These are phyloP conservation scores for Syngnathoides biaculeatus DNA, from an alignment of 2,113 vertebrate species.

Conservation along the genomic window DNA sequence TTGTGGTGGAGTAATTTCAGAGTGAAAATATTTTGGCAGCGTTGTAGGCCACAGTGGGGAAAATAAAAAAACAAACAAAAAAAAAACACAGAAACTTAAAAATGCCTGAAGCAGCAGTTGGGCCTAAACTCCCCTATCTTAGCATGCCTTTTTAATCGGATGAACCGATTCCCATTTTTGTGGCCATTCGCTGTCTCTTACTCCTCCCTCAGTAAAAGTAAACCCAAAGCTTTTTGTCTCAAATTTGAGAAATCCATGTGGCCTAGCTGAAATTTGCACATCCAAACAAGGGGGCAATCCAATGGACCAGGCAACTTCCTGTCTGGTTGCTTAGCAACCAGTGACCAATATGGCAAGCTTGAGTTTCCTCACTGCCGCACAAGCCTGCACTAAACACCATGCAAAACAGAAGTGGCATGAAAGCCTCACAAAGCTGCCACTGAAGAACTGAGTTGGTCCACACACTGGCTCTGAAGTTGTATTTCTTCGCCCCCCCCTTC, in stretches of 20 bases:
- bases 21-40: neutral
- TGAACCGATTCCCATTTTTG: neutral
- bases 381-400: neutral
- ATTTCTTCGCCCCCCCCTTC: no score
- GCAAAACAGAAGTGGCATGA: slow-evolving; percentile 35
- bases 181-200: neutral
- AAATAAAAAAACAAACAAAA: no score
- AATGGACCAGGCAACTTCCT: neutral
- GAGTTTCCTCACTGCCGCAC: no score
- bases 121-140: no score
- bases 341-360: no score
- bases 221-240: neutral
- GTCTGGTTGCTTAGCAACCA: no score
- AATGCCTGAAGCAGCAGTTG: neutral
- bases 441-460: no score
- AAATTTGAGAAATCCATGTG: no score
- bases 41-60: neutral
- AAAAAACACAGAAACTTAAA: neutral
- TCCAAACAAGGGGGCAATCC: neutral
- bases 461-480: no score
- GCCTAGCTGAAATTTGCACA: neutral
- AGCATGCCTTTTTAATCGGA: neutral
- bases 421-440: no score
- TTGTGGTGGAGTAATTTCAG: no score
- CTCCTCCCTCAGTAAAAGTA: neutral